phyloP scores from a whole-genome alignment of 2,797 vertebrate genomes.

The Moxostoma hubbsi region DNA sequence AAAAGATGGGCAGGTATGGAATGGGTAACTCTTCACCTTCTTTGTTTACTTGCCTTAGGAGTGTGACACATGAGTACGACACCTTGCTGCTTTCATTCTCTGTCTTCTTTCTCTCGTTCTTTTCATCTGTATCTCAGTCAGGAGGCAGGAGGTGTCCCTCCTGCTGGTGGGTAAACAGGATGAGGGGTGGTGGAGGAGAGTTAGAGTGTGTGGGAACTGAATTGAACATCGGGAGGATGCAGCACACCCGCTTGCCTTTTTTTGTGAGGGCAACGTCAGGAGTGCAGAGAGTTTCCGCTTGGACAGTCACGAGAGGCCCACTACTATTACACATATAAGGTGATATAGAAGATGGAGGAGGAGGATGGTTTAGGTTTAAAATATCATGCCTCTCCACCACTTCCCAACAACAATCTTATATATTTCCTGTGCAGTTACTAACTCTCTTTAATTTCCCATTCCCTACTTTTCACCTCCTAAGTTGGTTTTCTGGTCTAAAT shows the following conservation, averaged over 20 bases:
- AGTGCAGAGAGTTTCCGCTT: conserved; percentile 11
- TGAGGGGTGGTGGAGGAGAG: conserved; percentile 7
- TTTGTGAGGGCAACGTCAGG: conserved; percentile 11
- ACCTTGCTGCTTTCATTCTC: conserved; percentile 36
- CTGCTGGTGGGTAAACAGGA: conserved; percentile 30
- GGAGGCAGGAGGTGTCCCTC: conserved; percentile 10
- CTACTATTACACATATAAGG: background rate
- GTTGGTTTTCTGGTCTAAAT: too few species aligned
- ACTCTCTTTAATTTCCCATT: background rate
- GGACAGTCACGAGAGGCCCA: background rate
- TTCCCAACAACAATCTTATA: background rate
- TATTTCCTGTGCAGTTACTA: background rate
- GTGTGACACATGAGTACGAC: background rate
- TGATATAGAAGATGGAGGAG: conserved; percentile 11
- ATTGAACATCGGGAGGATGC: conserved; percentile 3
- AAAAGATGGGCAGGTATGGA: conserved; percentile 2
- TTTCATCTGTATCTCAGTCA: conserved; percentile 2
- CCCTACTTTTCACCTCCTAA: too few species aligned
- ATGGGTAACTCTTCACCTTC: conserved; percentile 13
- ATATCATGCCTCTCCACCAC: background rate
- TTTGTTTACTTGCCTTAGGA: conserved; percentile 14
- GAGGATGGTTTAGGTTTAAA: background rate
- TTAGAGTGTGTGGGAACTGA: conserved; percentile 24
- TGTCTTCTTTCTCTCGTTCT: background rate
- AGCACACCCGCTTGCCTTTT: conserved; percentile 14